Percentiles rank a stretch among this genome's conserved stretches.
Conservation (phyloP, 2,888 invertebrate genomes). For the Ectemnius continuus region DNA sequence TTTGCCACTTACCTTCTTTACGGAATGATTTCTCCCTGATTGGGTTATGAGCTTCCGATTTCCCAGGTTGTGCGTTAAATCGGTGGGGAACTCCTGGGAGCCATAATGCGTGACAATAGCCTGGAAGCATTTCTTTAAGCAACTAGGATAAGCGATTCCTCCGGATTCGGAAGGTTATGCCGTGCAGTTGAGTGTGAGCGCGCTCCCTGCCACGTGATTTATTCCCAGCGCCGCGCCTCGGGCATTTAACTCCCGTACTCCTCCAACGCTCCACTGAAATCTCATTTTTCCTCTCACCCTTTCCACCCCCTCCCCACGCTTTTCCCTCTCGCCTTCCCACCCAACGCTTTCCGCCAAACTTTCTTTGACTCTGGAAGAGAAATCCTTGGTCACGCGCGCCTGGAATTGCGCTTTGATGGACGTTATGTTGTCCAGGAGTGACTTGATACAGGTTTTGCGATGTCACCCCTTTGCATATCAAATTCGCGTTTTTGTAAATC, state of each 20-base stretch:
- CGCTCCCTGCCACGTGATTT: background rate
- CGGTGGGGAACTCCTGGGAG: background rate
- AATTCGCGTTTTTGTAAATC: too few species aligned
- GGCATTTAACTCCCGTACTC: background rate
- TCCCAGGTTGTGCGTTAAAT: background rate
- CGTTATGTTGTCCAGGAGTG: too few species aligned
- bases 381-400: slow-evolving; percentile 6
- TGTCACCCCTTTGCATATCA: too few species aligned
- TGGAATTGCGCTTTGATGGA: too few species aligned
- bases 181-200: background rate
- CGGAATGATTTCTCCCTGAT: too few species aligned
- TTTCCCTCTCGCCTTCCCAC: background rate
- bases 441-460: too few species aligned
- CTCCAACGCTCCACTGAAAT: slow-evolving; percentile 19
- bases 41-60: too few species aligned
- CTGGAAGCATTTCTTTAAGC: background rate
- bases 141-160: slow-evolving; percentile 1
- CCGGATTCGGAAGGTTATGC: background rate
- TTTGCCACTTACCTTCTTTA: too few species aligned
- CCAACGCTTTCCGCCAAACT: slow-evolving; percentile 13
- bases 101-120: background rate
- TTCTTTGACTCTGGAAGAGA: slow-evolving; percentile 28
- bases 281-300: slow-evolving; percentile 18
- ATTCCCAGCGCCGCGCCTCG: background rate
- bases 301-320: background rate